Conservation (phyloP, 1,140 invertebrate genomes). For the Leptopilina boulardi region DNA sequence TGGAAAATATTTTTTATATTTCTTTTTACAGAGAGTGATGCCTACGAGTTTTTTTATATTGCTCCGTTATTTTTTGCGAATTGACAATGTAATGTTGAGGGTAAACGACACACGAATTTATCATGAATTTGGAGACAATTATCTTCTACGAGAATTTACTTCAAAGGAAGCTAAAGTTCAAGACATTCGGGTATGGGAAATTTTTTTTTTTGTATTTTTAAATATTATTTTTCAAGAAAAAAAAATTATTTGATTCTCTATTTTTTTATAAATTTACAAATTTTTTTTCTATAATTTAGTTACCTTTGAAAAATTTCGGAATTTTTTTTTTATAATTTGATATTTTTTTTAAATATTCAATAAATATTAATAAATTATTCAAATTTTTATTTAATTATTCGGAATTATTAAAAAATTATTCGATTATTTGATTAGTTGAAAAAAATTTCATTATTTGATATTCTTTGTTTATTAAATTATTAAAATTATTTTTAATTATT, state of each 20-base stretch:
- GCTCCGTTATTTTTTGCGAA: conserved; percentile 92
- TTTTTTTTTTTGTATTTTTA: background rate
- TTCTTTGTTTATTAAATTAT: no score
- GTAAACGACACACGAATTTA: conserved; percentile 95
- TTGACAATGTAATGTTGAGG: conserved; percentile 93
- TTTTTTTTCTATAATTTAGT: no score
- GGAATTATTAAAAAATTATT: background rate
- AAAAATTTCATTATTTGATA: no score
- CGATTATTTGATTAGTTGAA: no score
- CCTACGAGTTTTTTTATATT: conserved; percentile 94
- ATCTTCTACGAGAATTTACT: conserved; percentile 87
- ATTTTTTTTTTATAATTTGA: no score
- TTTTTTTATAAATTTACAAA: no score
- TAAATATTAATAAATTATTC: no score
- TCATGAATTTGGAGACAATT: conserved; percentile 86
- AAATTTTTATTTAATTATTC: conserved; percentile 26
- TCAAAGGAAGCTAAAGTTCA: conserved; percentile 83
- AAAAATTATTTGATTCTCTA: no score
- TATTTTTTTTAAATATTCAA: no score
- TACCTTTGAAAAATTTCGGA: no score
- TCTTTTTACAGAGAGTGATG: conserved; percentile 92
- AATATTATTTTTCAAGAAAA: no score
- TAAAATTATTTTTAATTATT: conserved; percentile 6
- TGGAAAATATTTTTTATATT: conserved; percentile 35
- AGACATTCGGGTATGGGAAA: conserved; percentile 76